Base-by-base conservation (phyloP, 1,140 invertebrate species). In the Megathymus violae region DNA sequence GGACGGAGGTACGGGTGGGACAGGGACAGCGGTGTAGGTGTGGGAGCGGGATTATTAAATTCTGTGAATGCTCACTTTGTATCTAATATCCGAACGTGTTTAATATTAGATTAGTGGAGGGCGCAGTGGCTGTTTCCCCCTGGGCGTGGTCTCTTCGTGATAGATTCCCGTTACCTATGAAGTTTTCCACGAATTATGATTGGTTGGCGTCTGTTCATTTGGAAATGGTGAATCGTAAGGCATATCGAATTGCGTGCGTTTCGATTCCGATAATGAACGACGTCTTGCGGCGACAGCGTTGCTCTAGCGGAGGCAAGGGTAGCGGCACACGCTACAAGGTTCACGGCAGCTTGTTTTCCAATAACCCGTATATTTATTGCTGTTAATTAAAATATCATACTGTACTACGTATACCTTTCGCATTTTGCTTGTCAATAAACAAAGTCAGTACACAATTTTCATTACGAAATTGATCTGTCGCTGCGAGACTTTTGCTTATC, bases 41-140 rank as follows among this genome's bases (percentile, higher is more conserved):
- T 68, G 74, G 71, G 82, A 85, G 72, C 64, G 73, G 69, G 84
- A 88, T 88, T 90, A 90, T 90, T 88, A 89, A 91, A 91, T 91
- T 91, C 83, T 84, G 76, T 82, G 85, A 88, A 89, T 89, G 86
- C 73, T 88, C 86, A 87, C 81, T 89, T 89, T 88, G 85, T 89
- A 89, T 89, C 82, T 87, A 89, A 89, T 89, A 86, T 89, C 73
- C 77, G 80, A 87, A 88, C 78, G 85, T 82, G 78, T 82, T 91
- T 88, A 90, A 90, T 90, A 90, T 90, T 90, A 83, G 86, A 90
- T 90, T 88, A 90, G 80, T 70, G 50, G 60, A 75, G 79, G 83
- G 69, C 64, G 67, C 64, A 50, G 63, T 61, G 62, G 63, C n/a
- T n/a, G 19, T 44, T 61, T 70, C 68, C 76, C 74, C 64, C 22